A percentile compares a stretch with the other conserved stretches of the same genome.
These are phyloP conservation scores for Nephrocerus scutellatus DNA, from an alignment of 2,888 invertebrate species.

Conservation along the genomic window DNA sequence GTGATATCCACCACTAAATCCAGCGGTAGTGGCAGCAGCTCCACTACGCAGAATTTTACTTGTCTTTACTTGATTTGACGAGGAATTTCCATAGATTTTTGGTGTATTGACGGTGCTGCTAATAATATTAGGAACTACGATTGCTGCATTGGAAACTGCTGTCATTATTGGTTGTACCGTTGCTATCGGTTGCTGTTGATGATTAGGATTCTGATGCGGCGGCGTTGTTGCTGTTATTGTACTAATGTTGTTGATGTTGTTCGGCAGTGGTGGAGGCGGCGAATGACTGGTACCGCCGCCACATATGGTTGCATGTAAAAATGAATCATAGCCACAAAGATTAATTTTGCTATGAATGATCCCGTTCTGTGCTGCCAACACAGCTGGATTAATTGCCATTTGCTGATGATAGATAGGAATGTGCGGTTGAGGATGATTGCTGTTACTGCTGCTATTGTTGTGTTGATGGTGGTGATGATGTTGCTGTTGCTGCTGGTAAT, in stretches of 20 bases:
- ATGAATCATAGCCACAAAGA: slow-evolving; percentile 54
- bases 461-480: slow-evolving; percentile 22
- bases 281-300: slow-evolving; percentile 37
- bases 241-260: slow-evolving; percentile 13
- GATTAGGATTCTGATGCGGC: background rate
- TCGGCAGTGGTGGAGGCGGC: slow-evolving; percentile 32
- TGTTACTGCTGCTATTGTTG: slow-evolving; percentile 14
- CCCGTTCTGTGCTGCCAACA: slow-evolving; percentile 45
- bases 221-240: slow-evolving; percentile 14
- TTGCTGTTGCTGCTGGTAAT: slow-evolving; percentile 29
- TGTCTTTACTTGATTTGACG: slow-evolving; percentile 27
- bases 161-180: slow-evolving; percentile 43
- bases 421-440: slow-evolving; percentile 42
- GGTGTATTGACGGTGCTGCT: slow-evolving; percentile 15
- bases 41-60: slow-evolving; percentile 27
- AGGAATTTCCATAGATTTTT: slow-evolving; percentile 23
- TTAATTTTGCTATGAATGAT: slow-evolving; percentile 47
- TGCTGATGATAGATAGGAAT: slow-evolving; percentile 57
- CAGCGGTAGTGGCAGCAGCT: slow-evolving; percentile 15
- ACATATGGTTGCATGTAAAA: slow-evolving; percentile 58
- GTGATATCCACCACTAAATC: slow-evolving; percentile 14
- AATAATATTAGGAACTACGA: slow-evolving; percentile 12
- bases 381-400: slow-evolving; percentile 55
- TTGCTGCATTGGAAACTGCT: slow-evolving; percentile 14
- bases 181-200: slow-evolving; percentile 31